Evolutionary conservation across 2,797 vertebrate species (phyloP), one percentile per base, ranked within the genome.

Genomic region (Pelobates cultripes): DNA sequence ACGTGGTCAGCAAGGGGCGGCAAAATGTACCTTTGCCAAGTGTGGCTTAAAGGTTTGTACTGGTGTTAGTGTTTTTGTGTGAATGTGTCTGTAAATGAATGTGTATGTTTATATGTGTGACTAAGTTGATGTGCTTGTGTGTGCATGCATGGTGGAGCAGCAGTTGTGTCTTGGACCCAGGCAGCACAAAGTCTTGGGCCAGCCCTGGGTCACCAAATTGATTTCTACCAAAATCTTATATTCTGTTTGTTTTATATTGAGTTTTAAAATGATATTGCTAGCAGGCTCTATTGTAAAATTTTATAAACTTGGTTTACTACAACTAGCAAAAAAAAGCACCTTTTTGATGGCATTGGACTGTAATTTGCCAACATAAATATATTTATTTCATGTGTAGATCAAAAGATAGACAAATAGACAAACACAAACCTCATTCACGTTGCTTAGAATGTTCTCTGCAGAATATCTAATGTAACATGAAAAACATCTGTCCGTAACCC

Each of bases 331-430:
- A 70, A 12, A 67, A 74, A 74, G 53, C 43, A 69, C 66, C 61
- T 77, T 72, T 67, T n/a, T n/a, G n/a, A 8, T 41, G 64, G 75
- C 77, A n/a, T 13, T 42, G 72, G 75, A 74, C 8, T 61, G 12
- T 61, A 60, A 84, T 84, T 79, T 75, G 47, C 73, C 75, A 70
- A 70, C 60, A 84, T 78, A 84, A 84, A 75, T 84, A 66, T 67
- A 63, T 71, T 57, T 79, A 79, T 76, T 79, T 53, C 41, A 57
- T 15, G 64, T 71, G 57, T 64, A 83, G 43, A 75, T 75, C n/a
- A 75, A 17, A 9, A 57, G 28, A 69, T 64, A n/a, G 78, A 79
- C 51, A n/a, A n/a, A n/a, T 28, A 78, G 8, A 40, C 17, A 64
- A 70, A 75, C 15, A 83, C 28, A 83, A 41, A 66, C 4, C 17